A percentile compares a stretch with the other conserved stretches of the same genome.
Conservation (phyloP, 2,888 invertebrate genomes). For the Invenusta paracnida region DNA sequence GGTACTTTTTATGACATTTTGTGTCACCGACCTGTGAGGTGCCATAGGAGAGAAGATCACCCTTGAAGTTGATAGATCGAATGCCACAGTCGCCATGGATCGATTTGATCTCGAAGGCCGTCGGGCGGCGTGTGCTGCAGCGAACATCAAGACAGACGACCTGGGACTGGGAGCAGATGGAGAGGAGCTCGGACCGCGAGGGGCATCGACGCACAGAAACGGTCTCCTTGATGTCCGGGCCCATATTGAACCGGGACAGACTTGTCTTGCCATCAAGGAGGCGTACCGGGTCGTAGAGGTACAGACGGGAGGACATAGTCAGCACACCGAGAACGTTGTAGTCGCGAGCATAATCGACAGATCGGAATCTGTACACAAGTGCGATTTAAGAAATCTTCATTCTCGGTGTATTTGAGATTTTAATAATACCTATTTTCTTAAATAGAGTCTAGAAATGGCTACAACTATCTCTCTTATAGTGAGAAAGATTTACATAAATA, state of each 20-base stretch:
- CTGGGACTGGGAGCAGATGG: background rate
- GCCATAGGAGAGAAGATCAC: slow-evolving; percentile 82
- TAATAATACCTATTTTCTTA: too few relatives aligned
- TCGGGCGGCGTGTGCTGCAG: background rate
- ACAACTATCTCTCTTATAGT: too few relatives aligned
- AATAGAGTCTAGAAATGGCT: too few relatives aligned
- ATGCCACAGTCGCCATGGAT: slow-evolving; percentile 66
- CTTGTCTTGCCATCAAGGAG: background rate
- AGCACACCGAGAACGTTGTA: background rate
- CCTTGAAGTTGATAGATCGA: slow-evolving; percentile 82
- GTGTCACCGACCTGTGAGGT: slow-evolving; percentile 86
- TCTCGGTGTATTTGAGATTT: too few relatives aligned
- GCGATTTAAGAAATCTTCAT: too few relatives aligned
- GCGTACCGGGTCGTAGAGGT: slow-evolving; percentile 31
- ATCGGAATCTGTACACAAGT: too few relatives aligned
- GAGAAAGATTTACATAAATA: too few relatives aligned
- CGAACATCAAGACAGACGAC: slow-evolving; percentile 20
- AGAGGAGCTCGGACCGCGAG: background rate
- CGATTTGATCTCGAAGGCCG: slow-evolving; percentile 34
- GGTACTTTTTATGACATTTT: too few relatives aligned
- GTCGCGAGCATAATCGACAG: slow-evolving; percentile 13
- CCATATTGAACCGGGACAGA: background rate
- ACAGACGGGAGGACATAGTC: slow-evolving; percentile 30
- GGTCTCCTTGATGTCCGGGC: slow-evolving; percentile 11
- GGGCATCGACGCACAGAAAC: slow-evolving; percentile 35